phyloP scores from a whole-genome alignment of 2,113 vertebrate genomes.

The Leptodactylus fuscus region DNA sequence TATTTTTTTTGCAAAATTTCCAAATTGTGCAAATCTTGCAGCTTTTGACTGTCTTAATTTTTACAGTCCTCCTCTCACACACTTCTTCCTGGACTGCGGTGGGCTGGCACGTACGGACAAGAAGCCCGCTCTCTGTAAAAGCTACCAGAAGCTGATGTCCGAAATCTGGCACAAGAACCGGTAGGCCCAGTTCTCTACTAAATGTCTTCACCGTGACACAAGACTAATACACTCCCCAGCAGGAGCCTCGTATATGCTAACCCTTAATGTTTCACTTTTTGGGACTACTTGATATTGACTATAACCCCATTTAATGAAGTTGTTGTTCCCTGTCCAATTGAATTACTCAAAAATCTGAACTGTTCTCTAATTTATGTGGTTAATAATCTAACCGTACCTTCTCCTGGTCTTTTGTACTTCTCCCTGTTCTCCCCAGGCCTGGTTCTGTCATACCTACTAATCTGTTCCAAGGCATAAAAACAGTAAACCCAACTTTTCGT shows the following conservation, averaged over 20 bases:
- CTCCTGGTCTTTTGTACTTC: conserved; percentile 28
- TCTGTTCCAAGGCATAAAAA: conserved; percentile 97
- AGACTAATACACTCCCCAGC: not conserved
- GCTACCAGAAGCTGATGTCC: conserved; percentile 96
- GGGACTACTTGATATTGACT: not conserved
- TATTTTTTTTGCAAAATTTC: not conserved
- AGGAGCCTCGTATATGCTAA: not conserved
- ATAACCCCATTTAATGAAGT: not conserved
- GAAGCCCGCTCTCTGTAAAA: conserved; percentile 97
- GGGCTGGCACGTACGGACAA: conserved; percentile 93
- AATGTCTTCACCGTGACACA: not conserved
- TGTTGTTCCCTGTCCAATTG: not conserved
- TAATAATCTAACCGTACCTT: conserved; percentile 15
- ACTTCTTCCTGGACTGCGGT: conserved; percentile 95
- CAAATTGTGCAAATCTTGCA: not conserved
- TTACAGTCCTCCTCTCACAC: conserved; percentile 90
- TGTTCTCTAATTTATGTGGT: not conserved
- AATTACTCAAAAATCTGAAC: not conserved
- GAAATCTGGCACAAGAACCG: conserved; percentile 98
- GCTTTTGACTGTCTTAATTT: not conserved
- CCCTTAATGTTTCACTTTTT: not conserved
- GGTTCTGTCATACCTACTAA: conserved; percentile 94
- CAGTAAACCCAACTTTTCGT: conserved; percentile 94
- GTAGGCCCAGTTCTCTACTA: conserved; percentile 70
- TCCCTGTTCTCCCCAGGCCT: conserved; percentile 76